Base-by-base conservation (phyloP, 2,888 invertebrate genomes). In the Ephialtes manifestator region DNA sequence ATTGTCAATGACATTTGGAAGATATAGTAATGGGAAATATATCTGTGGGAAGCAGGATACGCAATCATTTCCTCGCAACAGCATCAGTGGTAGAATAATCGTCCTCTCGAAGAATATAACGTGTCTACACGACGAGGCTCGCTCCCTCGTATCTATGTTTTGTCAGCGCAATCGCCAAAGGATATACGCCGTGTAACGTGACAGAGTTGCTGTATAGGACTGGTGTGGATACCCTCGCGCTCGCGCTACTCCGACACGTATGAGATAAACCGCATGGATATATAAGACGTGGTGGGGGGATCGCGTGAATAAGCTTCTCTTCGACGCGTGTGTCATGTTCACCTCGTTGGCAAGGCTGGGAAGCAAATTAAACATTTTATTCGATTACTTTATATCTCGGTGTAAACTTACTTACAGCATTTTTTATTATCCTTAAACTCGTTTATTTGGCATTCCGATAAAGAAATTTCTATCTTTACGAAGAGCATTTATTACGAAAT, bases 221-320 rank as follows among this genome's bases (percentile, higher is more conserved):
- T 68, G 31, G 58, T 60, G 55, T 74, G 77, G 20, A 28, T 15
- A 58, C 46, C 11, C 51, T 20, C 10, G n/a, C 3, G 72, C 63
- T n/a, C 74, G 20, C 58, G 46, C 58, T 28, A 63, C 60, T 60
- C 13, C 20, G 51, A 24, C 53, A 31, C 79, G 74, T 71, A 60
- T 35, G 28, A 71, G 70, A 78, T 71, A 79, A 79, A 78, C 28
- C 28, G 13, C 48, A 67, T 20, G 20, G 46, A 67, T 48, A 71
- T 35, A 48, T 46, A 75, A 72, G 10, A 43, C n/a, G 28, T 28
- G 24, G 46, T 20, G 68, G 63, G 68, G 68, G 24, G 10, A 70
- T 77, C 51, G 78, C 81, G 74, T 70, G 81, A 81, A 81, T 78
- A 81, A 84, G 84, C 77, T 74, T 78, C 77, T 53, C 77, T 31